phyloP scores from a whole-genome alignment of 2,888 invertebrate species.

The Geotrupes spiniger region DNA sequence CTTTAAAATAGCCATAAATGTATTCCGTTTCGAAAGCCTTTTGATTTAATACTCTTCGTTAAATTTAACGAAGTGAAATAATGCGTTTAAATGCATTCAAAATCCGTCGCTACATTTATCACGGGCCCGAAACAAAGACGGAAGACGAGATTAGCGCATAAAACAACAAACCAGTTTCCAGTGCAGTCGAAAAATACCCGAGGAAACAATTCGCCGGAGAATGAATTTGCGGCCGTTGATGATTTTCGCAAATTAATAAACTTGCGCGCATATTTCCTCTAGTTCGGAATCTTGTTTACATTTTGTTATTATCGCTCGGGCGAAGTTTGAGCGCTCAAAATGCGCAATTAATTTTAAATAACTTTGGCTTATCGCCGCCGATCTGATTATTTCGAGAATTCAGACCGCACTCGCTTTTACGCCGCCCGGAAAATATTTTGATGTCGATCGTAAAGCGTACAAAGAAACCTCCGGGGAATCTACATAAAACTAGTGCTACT shows the following conservation, averaged over 20 bases:
- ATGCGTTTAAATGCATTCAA: no score
- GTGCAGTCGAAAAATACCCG: no score
- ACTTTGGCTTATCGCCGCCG: conserved; percentile 21
- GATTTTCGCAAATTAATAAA: conserved; percentile 4
- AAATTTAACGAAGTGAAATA: no score
- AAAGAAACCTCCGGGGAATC: conserved; percentile 15
- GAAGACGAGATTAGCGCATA: no score
- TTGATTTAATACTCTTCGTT: no score
- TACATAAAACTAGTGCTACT: conserved; percentile 19
- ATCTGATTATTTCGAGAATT: conserved; percentile 27
- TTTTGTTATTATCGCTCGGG: not conserved
- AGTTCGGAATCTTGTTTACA: not conserved
- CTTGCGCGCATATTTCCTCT: not conserved
- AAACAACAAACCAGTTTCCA: no score
- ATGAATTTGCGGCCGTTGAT: not conserved
- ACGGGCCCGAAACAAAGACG: no score
- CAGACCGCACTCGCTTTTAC: conserved; percentile 6
- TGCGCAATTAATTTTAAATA: conserved; percentile 30
- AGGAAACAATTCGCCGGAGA: no score
- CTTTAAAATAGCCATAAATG: no score
- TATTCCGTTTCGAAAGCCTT: no score
- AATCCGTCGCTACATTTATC: no score
- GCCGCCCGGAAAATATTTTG: conserved; percentile 12
- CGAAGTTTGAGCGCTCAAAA: conserved; percentile 14
- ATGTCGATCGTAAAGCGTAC: conserved; percentile 8